These are phyloP conservation scores for Centropus unirufus DNA, from an alignment of 2,113 vertebrate genomes.

Conservation along the genomic window DNA sequence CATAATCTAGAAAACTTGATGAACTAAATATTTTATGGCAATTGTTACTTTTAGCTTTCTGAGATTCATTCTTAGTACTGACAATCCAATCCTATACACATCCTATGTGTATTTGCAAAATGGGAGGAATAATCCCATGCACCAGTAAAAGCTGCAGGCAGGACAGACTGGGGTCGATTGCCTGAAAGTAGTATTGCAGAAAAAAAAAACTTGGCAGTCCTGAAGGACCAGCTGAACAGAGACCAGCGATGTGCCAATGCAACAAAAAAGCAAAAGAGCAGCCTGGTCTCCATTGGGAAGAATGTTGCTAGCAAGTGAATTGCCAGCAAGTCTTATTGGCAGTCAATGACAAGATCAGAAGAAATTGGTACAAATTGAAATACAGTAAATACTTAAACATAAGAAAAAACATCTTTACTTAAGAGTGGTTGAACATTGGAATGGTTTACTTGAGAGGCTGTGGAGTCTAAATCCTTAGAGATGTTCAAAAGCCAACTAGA, in stretches of 20 bases:
- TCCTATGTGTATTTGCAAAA: not conserved
- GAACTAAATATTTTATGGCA: not conserved
- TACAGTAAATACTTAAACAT: not conserved
- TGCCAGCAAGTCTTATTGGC: not conserved
- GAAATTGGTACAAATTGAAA: not conserved
- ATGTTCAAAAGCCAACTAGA: not conserved
- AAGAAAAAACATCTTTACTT: not conserved
- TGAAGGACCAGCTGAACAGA: not conserved
- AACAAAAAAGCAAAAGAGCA: not conserved
- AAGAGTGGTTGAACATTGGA: not conserved
- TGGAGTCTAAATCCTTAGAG: not conserved
- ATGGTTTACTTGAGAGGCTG: not conserved
- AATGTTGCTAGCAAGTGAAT: not conserved
- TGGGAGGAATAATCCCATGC: not conserved
- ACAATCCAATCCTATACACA: not conserved
- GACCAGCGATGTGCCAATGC: not conserved
- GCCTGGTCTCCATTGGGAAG: not conserved
- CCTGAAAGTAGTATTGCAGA: not conserved
- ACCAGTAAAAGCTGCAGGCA: not conserved
- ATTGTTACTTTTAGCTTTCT: not conserved
- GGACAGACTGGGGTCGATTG: fast-evolving
- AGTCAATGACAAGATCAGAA: not conserved
- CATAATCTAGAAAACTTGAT: not conserved
- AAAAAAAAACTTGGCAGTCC: not conserved
- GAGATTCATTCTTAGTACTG: not conserved